Evolutionary conservation across 1,140 invertebrate species (phyloP), one percentile per base, ranked within the genome.

Genomic region (Galleria mellonella): DNA sequence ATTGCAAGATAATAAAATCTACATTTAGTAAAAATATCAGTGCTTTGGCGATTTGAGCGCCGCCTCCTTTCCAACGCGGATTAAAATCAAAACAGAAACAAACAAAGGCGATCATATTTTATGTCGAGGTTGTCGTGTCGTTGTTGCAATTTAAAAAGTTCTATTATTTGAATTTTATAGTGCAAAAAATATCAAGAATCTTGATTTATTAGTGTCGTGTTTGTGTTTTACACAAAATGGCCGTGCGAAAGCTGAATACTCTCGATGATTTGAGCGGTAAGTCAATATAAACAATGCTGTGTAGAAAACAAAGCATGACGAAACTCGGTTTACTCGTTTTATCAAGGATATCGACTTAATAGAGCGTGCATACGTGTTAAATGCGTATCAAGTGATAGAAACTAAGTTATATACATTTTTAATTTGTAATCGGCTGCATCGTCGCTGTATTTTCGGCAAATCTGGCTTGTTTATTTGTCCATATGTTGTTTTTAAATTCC

Each of bases 181-280:
- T 57, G 47, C 11, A 10, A 39, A n/a, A 32, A 45, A 41, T 40
- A 32, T 43, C 33, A 9, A 44, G 11, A 41, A 59, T 27, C 27
- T 13, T 28, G 27, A 15, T 39, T 50, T 42, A 30, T 33, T 29
- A 43, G 69, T 68, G 59, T 47, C 51, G 54, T 68, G 59, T 44
- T 43, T 30, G 37, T 43, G 37, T 46, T 48, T 32, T 42, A 41
- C 39, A 36, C 44, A 74, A 61, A 49, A 83, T 83, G 79, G 69
- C 75, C 51, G 59, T 75, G 11, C 64, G 73, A 53, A 83, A 83
- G 47, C 63, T 83, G 54, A 82, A 83, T 45, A 83, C 77, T n/a
- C 66, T 83, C 42, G 79, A 83, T 64, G 77, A 83, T 58, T 52
- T 83, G 29, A 79, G 73, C 65, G 79, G 79, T 83, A 52, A 81